A percentile compares a stretch with the other conserved stretches of the same genome.
phyloP scores from a whole-genome alignment of 2,797 vertebrate genomes.

The Galago senegalensis region DNA sequence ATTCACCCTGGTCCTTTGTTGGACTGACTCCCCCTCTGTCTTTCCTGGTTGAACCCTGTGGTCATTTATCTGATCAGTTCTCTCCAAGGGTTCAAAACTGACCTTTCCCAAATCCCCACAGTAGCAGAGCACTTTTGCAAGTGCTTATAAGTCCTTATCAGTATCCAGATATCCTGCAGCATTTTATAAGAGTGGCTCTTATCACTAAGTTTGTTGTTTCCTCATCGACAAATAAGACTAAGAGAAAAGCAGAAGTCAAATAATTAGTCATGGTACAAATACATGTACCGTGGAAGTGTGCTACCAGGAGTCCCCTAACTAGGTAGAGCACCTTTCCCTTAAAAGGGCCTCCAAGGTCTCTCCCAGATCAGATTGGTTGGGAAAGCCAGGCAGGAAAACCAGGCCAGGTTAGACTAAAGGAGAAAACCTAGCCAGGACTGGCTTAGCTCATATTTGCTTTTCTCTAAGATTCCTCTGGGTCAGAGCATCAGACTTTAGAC shows the following conservation, averaged over 20 bases:
- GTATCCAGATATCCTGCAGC: neutral
- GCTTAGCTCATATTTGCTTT: neutral
- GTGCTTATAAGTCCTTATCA: neutral
- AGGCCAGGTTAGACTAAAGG: neutral
- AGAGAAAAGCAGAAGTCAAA: neutral
- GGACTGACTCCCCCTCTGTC: neutral
- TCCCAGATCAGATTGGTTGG: neutral
- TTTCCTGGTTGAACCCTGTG: neutral
- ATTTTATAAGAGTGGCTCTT: neutral
- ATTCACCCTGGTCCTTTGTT: neutral
- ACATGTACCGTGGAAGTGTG: neutral
- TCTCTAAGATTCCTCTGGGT: neutral
- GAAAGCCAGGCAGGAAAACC: neutral
- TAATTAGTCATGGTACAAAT: neutral
- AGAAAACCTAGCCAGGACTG: neutral
- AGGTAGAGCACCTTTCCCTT: neutral
- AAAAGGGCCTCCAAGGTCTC: neutral
- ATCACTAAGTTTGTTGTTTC: neutral
- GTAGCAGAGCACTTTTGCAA: neutral
- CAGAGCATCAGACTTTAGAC: neutral
- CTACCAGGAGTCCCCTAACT: neutral
- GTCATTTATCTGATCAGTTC: neutral
- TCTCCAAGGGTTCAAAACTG: neutral
- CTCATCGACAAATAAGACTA: constrained; percentile 31
- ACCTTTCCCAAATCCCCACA: neutral